Evolutionary conservation across 2,888 invertebrate genomes (phyloP).

Genomic region (Dichetophora obliterata): DNA sequence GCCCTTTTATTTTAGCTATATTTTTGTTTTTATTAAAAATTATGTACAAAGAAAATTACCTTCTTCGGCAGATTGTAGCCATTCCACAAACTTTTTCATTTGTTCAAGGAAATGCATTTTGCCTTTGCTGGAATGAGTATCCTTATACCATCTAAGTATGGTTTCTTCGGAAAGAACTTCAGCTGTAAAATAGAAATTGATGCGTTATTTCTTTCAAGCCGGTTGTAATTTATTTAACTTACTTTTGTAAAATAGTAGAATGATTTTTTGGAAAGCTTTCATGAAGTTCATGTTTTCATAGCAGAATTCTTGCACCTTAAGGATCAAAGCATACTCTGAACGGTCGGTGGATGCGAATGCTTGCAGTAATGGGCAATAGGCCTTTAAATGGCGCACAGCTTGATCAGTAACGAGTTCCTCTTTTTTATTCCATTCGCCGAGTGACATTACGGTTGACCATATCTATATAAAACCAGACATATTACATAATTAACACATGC

Average conservation of each 20-base stretch:
- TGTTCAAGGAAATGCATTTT: constrained; percentile 98
- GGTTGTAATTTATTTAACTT: constrained; percentile 57
- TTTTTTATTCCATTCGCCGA: constrained; percentile 98
- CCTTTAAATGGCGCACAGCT: constrained; percentile 89
- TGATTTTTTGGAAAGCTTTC: constrained; percentile 98
- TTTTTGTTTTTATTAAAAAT: background rate
- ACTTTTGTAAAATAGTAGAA: constrained; percentile 96
- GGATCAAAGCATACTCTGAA: constrained; percentile 88
- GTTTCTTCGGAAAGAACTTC: constrained; percentile 96
- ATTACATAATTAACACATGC: background rate
- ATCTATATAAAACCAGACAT: constrained; percentile 72
- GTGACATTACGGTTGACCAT: constrained; percentile 95
- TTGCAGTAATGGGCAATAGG: constrained; percentile 87
- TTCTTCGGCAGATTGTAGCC: constrained; percentile 97
- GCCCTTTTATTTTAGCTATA: background rate
- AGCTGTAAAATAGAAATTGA: constrained; percentile 70
- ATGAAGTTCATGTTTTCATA: constrained; percentile 99
- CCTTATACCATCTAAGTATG: constrained; percentile 96
- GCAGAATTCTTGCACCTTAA: constrained; percentile 97
- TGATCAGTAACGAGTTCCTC: constrained; percentile 97
- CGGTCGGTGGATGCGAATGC: constrained; percentile 89
- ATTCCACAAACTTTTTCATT: constrained; percentile 97
- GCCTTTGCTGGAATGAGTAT: constrained; percentile 92
- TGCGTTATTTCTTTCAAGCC: background rate
- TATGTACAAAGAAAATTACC: constrained; percentile 64